phyloP scores from a whole-genome alignment of 2,797 vertebrate genomes.

The Acridotheres tristis region DNA sequence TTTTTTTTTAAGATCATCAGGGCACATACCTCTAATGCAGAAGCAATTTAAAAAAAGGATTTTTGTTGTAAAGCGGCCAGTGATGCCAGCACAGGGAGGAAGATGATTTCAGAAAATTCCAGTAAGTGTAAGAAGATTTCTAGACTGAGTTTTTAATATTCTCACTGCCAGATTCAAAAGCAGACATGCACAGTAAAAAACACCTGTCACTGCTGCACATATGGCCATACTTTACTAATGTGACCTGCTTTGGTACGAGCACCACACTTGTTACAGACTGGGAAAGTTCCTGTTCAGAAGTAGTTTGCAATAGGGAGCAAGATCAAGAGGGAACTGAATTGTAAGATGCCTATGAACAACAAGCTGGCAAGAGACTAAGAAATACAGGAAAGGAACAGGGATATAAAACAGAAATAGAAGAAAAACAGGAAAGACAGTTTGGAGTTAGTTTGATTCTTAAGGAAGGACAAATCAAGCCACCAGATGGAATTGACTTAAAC shows the following conservation, averaged over 20 bases:
- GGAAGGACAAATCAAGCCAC: background rate
- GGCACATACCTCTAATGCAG: background rate
- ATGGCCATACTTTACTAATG: conserved; percentile 18
- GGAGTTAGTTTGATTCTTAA: background rate
- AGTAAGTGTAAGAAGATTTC: background rate
- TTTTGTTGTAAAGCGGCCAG: background rate
- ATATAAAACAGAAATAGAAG: conserved; percentile 26
- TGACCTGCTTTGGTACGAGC: background rate
- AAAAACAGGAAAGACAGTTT: background rate
- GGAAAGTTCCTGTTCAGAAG: conserved; percentile 7
- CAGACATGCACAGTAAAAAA: background rate
- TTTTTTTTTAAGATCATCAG: background rate
- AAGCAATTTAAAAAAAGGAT: background rate
- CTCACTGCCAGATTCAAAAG: conserved; percentile 48
- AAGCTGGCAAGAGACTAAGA: conserved; percentile 11
- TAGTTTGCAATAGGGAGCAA: background rate
- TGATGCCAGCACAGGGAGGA: background rate
- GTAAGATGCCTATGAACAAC: background rate
- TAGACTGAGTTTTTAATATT: conserved; percentile 18
- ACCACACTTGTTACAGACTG: background rate
- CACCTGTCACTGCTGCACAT: conserved; percentile 48
- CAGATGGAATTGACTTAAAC: background rate
- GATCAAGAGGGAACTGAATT: conserved; percentile 28
- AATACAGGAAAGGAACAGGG: conserved; percentile 9
- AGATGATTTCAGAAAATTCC: conserved; percentile 22